Evolutionary conservation across 2,113 vertebrate genomes (phyloP), one percentile per base, ranked within the genome.

Genomic region (Ochotona curzoniae): DNA sequence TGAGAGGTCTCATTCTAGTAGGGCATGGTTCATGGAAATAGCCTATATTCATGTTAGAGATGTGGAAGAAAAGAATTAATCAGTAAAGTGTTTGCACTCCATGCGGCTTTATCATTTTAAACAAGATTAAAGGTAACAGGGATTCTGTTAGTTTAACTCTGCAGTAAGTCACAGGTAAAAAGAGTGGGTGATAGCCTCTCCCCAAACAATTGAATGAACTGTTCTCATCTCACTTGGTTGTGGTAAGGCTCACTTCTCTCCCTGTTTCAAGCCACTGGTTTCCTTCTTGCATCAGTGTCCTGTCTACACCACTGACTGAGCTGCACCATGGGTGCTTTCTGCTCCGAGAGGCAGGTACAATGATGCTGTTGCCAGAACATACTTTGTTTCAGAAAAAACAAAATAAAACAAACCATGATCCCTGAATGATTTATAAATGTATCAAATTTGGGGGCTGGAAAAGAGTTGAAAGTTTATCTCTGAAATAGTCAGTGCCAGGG

Each of bases 1-100:
- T 93, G 81, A 87, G 95, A 93, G 80, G 71, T 89, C 91, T 63
- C 71, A 67, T 96, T 90, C 95, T 93, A 95, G 90, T 71, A 90
- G 85, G 21, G 66, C 71, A 95, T 96, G 97, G 96, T 97, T 98
- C 86, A 3, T 91, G 81, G 91, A 92, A 97, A 85, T 69, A 94
- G 57, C 17, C 90, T 75, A 93, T 32, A 93, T 89, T 82, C 87
- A 87, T 94, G 95, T 88, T 70, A 96, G 91, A 93, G 64, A 71
- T 87, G 49, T 70, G 90, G 88, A 89, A 76, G 93, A 80, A 93
- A 86, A 96, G 89, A 69, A 81, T 83, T 93, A 79, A 96, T 86
- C 75, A 84, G 70, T 54, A 38, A 76, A 94, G 79, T 51, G 75
- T 83, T 83, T 95, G 57, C 21, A 96, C 70, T 80, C 20, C 0